Evolutionary conservation across 2,888 invertebrate species (phyloP), one percentile per base, ranked within the genome.

Genomic region (Nephrocerus scutellatus): DNA sequence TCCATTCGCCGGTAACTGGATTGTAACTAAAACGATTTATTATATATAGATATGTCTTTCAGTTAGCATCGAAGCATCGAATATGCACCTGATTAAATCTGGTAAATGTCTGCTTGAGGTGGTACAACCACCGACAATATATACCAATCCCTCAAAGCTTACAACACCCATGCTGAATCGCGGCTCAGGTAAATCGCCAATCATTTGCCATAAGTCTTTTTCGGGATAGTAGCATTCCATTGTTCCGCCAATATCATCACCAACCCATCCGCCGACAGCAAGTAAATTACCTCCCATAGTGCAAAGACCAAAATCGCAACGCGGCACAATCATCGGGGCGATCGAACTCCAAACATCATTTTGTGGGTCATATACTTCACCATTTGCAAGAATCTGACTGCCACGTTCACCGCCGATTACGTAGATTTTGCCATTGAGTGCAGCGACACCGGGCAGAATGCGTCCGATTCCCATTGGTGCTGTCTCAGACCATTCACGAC

Each of bases 241-340:
- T 1, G 85, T 81, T 16, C 84, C 82, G 2, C 89, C 90, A 62
- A 92, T 88, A 60, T 90, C 89, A 44, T 85, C 84, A 1, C 91
- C 92, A 21, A 92, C 82, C 91, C 92, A 92, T 4, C 93, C 93
- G 28, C 93, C 92, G 53, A 93, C 80, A 0, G 90, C 91, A 62
- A 85, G 89, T 42, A 93, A 69, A 55, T 77, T 78, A 19, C 86
- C 87, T 51, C 86, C 82, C 66, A 86, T 76, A 10, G 85, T 83
- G 56, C 88, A 87, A 46, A 91, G 70, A 2, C 92, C 91, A 62
- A 92, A 87, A 64, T 90, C 91, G 68, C 90, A 92, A 15, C 93
- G 75, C 1, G 88, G 84, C 51, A 85, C 83, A 46, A 81, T 79
- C 84, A 87, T 85, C 9, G 78, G 76, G 6, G 80, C 73, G 55